Evolutionary conservation across 2,113 vertebrate species (phyloP).

Genomic region (Spermophilus dauricus): DNA sequence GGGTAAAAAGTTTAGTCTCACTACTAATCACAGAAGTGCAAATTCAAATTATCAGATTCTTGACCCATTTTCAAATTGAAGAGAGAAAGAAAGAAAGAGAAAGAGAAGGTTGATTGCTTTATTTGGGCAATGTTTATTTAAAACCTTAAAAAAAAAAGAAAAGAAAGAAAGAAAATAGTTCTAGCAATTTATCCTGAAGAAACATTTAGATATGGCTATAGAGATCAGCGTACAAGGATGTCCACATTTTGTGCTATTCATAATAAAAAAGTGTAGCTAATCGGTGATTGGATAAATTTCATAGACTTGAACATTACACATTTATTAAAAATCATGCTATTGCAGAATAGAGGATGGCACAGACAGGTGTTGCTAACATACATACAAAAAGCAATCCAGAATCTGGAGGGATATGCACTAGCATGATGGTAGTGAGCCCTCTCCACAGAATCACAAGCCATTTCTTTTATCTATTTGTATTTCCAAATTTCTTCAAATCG

Average conservation of each 20-base stretch:
- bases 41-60: background rate
- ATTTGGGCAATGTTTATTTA: background rate
- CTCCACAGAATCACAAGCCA: background rate
- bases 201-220: background rate
- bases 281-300: background rate
- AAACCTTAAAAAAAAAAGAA: background rate
- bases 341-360: background rate
- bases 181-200: background rate
- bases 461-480: conserved; percentile 9
- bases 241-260: background rate
- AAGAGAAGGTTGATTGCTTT: background rate
- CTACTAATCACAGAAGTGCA: background rate
- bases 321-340: background rate
- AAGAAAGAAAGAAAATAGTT: background rate
- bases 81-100: background rate
- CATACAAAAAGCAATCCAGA: background rate
- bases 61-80: conserved; percentile 26
- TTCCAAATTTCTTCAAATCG: background rate
- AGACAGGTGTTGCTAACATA: background rate
- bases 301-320: background rate
- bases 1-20: background rate
- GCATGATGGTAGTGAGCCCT: background rate
- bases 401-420: background rate
- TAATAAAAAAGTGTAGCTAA: background rate
- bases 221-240: background rate